Evolutionary conservation across 92 coral and sea anemone species (phyloP).

Genomic region (Epizoanthus stellaris): DNA sequence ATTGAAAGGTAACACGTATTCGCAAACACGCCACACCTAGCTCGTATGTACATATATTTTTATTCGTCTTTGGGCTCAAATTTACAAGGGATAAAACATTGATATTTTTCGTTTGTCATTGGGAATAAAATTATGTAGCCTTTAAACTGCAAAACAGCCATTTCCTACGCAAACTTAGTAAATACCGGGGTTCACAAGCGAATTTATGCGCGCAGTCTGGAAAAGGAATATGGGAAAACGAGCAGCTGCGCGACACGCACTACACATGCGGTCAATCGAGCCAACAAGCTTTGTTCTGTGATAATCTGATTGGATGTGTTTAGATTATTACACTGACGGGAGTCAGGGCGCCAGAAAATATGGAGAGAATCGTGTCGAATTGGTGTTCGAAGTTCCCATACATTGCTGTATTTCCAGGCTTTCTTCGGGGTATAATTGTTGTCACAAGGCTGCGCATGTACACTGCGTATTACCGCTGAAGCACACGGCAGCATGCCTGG

Average conservation of each 20-base stretch:
- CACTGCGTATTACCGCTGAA: slow-evolving; percentile 3
- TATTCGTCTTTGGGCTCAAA: background rate
- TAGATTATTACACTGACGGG: too few relatives aligned
- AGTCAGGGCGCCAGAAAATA: too few relatives aligned
- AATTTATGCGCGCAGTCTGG: too few relatives aligned
- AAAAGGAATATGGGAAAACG: too few relatives aligned
- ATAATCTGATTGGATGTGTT: too few relatives aligned
- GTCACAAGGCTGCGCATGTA: background rate
- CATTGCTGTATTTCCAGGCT: background rate
- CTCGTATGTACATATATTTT: background rate
- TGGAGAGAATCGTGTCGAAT: background rate
- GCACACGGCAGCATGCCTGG: background rate
- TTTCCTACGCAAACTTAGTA: background rate
- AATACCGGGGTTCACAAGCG: too few relatives aligned
- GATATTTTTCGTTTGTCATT: background rate
- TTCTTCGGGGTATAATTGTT: background rate
- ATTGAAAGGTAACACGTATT: too few relatives aligned
- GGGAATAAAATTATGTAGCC: background rate
- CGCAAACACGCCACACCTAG: too few relatives aligned
- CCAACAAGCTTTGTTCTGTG: too few relatives aligned
- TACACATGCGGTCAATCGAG: too few relatives aligned
- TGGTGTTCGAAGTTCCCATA: background rate
- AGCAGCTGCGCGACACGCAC: too few relatives aligned
- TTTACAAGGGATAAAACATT: background rate
- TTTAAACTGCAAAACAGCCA: background rate